Percentiles rank a stretch among this genome's conserved stretches.
Evolutionary conservation across 2,888 invertebrate species (phyloP).

Genomic region (Drosophila borborema): DNA sequence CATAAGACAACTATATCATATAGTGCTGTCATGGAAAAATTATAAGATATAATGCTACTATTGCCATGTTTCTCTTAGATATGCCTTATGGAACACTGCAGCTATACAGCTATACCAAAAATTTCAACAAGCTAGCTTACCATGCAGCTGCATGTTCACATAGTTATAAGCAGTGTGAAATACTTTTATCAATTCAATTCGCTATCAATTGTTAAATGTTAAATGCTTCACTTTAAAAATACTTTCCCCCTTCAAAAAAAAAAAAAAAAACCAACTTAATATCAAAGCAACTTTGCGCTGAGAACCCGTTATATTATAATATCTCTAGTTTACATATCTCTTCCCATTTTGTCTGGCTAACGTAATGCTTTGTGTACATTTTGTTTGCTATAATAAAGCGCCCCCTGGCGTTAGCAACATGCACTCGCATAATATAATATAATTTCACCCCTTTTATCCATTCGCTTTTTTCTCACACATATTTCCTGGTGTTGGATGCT

Average conservation of each 20-base stretch:
- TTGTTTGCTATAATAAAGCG: conserved; percentile 33
- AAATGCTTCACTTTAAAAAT: conserved; percentile 3
- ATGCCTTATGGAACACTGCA: too few relatives aligned
- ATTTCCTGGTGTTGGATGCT: conserved; percentile 33
- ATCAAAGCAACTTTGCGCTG: conserved; percentile 24
- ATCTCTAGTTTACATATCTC: not conserved
- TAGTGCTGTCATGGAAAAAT: not conserved
- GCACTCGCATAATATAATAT: conserved; percentile 65
- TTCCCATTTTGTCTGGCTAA: conserved; percentile 24
- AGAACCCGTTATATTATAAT: conserved; percentile 18
- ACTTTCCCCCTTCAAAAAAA: not conserved
- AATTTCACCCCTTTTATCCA: conserved; percentile 52
- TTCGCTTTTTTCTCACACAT: conserved; percentile 43
- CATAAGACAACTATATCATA: not conserved
- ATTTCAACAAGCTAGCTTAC: not conserved
- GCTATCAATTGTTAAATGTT: not conserved
- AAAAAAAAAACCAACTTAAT: not conserved
- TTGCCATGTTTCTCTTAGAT: not conserved
- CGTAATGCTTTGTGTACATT: conserved; percentile 42
- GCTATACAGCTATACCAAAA: not conserved
- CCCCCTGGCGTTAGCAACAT: conserved; percentile 55
- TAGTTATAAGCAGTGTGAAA: not conserved
- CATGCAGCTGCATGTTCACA: conserved; percentile 2
- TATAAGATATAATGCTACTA: not conserved
- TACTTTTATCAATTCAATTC: not conserved